Conservation (phyloP, 1,140 invertebrate genomes). For the Brachionus asplanchnoidis region DNA sequence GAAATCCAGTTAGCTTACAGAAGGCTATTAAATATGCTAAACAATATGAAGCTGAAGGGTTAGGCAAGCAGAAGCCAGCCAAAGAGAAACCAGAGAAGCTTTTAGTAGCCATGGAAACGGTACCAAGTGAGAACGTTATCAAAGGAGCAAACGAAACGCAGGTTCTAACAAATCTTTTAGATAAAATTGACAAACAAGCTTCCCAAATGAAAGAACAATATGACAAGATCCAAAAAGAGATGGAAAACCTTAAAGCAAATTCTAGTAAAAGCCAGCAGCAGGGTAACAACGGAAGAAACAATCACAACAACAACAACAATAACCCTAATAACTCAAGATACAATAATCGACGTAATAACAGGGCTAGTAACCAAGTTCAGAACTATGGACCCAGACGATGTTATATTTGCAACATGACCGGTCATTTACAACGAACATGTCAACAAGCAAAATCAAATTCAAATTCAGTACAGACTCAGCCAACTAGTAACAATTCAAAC, state of each 20-base stretch:
- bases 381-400: background rate
- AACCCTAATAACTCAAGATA: background rate
- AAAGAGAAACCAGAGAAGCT: background rate
- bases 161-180: background rate
- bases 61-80: background rate
- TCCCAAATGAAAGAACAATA: background rate
- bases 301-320: background rate
- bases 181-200: background rate
- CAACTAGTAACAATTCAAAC: background rate
- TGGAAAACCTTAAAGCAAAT: constrained; percentile 4
- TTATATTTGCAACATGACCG: background rate
- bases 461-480: background rate
- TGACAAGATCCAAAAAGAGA: constrained; percentile 2
- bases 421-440: background rate
- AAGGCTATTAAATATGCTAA: background rate
- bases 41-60: background rate
- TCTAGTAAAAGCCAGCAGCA: background rate
- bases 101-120: background rate
- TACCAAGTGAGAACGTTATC: background rate
- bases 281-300: background rate
- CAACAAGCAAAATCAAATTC: background rate
- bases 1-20: background rate
- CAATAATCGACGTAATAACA: background rate
- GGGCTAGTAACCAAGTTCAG: too few relatives aligned
- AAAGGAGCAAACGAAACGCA: background rate